Percentiles rank a stretch among this genome's conserved stretches.
Conservation (phyloP, 2,113 vertebrate genomes). For the Neotragus pygmaeus region DNA sequence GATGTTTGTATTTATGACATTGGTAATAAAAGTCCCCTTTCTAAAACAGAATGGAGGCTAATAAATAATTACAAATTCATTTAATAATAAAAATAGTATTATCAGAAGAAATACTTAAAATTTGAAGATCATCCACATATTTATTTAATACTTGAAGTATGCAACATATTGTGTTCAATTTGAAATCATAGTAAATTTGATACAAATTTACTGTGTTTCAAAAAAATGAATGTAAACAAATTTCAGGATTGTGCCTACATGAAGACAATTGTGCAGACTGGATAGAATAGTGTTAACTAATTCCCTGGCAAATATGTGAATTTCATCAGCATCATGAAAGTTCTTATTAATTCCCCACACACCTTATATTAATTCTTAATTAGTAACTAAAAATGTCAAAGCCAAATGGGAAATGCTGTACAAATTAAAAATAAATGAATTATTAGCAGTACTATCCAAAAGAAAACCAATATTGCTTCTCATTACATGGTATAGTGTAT, state of each 20-base stretch:
- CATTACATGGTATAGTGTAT: not conserved
- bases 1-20: not conserved
- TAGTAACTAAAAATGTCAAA: constrained; percentile 48
- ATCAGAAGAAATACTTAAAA: not conserved
- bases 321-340: constrained; percentile 38
- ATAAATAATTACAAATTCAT: not conserved
- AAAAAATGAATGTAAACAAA: not conserved
- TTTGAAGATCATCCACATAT: not conserved
- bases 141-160: not conserved
- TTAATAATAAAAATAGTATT: not conserved
- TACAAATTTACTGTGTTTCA: not conserved
- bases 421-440: constrained; percentile 68
- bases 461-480: constrained; percentile 14
- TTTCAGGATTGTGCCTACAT: not conserved
- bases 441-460: constrained; percentile 34
- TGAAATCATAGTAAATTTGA: not conserved
- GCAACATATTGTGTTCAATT: not conserved
- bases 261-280: not conserved
- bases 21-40: not conserved
- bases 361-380: constrained; percentile 50
- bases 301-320: not conserved
- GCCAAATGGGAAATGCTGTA: constrained; percentile 40
- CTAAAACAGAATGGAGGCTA: not conserved
- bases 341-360: constrained; percentile 37
- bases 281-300: constrained; percentile 14